Conservation (phyloP, 2,888 invertebrate genomes). For the Globia sparganii region DNA sequence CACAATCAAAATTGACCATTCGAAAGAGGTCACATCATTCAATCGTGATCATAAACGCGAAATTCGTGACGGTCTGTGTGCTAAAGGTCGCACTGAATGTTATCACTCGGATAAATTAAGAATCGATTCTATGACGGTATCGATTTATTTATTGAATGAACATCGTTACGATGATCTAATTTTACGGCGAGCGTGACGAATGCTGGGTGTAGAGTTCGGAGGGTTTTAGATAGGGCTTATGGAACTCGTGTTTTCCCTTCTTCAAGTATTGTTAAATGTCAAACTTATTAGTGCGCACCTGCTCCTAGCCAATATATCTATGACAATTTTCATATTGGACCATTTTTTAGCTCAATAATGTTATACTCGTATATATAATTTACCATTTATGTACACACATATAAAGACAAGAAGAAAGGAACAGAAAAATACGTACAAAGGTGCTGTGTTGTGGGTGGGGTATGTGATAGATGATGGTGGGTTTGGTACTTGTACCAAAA, state of each 20-base stretch:
- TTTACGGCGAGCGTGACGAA: slow-evolving; percentile 75
- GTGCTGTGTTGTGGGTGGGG: no score
- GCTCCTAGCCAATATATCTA: background rate
- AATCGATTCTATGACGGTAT: slow-evolving; percentile 76
- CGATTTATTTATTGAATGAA: slow-evolving; percentile 77
- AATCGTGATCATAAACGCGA: slow-evolving; percentile 69
- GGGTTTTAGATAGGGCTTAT: slow-evolving; percentile 38
- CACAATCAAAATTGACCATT: slow-evolving; percentile 61
- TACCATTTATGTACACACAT: no score
- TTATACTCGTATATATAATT: no score
- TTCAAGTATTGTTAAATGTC: background rate
- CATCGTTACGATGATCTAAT: slow-evolving; percentile 82
- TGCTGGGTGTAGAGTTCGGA: slow-evolving; percentile 37
- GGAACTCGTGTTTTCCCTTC: no score
- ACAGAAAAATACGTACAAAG: no score
- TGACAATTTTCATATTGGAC: background rate
- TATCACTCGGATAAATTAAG: slow-evolving; percentile 80
- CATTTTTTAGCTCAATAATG: background rate
- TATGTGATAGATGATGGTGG: no score
- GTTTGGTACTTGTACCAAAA: no score
- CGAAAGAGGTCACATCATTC: slow-evolving; percentile 66
- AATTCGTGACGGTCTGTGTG: slow-evolving; percentile 74
- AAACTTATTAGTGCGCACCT: background rate
- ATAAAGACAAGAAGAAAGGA: no score
- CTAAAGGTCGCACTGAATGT: slow-evolving; percentile 75